These are phyloP conservation scores for Tachina lurida DNA, from an alignment of 2,888 invertebrate species.

Conservation along the genomic window DNA sequence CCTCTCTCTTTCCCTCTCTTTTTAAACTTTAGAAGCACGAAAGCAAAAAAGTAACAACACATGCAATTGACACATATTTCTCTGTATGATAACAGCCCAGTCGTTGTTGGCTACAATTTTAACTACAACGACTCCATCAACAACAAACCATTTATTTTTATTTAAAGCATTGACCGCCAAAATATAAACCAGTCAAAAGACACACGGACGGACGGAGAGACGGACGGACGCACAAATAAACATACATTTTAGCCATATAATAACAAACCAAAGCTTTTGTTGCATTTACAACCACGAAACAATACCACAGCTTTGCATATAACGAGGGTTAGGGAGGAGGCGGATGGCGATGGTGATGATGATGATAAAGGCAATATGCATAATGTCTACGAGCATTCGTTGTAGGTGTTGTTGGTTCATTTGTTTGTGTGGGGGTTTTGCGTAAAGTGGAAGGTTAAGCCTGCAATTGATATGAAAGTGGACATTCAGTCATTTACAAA, in stretches of 20 bases:
- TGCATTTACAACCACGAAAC: constrained; percentile 69
- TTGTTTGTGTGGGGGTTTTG: constrained; percentile 13
- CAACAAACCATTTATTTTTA: constrained; percentile 40
- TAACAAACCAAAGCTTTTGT: constrained; percentile 67
- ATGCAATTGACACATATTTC: constrained; percentile 74
- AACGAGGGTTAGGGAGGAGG: constrained; percentile 17
- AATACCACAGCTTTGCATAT: constrained; percentile 62
- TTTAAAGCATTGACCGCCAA: constrained; percentile 72
- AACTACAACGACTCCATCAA: constrained; percentile 55
- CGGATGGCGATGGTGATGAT: not conserved
- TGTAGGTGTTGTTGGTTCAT: constrained; percentile 21
- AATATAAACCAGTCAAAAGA: constrained; percentile 70
- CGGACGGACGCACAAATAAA: constrained; percentile 1
- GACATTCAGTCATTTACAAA: constrained; percentile 63
- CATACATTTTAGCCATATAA: constrained; percentile 57
- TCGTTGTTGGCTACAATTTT: constrained; percentile 42
- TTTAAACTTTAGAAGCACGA: not conserved
- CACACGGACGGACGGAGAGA: constrained; percentile 18
- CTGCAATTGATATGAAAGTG: constrained; percentile 74
- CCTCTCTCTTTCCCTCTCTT: not conserved
- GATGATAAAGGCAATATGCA: constrained; percentile 67
- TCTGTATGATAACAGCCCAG: constrained; percentile 55
- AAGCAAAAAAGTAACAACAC: constrained; percentile 34
- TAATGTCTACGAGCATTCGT: constrained; percentile 10
- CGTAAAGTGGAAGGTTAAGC: constrained; percentile 66